Conservation (phyloP, 1,140 invertebrate species). For the Daktulosphaira vitifoliae region DNA sequence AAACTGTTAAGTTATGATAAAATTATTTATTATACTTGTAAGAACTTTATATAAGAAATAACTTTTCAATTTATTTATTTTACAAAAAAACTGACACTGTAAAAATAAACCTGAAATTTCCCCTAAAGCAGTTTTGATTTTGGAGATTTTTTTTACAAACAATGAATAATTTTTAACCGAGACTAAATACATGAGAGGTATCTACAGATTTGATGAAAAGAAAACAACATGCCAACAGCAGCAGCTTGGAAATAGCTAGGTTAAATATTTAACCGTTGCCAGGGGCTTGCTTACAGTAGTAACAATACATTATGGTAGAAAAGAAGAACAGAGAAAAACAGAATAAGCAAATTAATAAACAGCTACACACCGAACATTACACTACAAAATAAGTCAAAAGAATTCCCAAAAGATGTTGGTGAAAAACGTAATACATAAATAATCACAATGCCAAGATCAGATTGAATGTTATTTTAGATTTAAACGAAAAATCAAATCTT, state of each 20-base stretch:
- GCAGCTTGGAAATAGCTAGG: not conserved
- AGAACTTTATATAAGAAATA: no score
- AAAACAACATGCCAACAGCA: slow-evolving; percentile 24
- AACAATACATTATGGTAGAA: slow-evolving; percentile 16
- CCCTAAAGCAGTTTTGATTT: no score
- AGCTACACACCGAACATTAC: slow-evolving; percentile 26
- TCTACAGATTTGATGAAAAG: slow-evolving; percentile 25
- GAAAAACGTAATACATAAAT: slow-evolving; percentile 18
- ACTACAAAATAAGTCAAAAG: slow-evolving; percentile 6
- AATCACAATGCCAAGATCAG: slow-evolving; percentile 9
- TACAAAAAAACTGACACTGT: no score
- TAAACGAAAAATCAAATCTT: not conserved
- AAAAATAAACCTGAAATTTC: no score
- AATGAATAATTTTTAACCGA: slow-evolving; percentile 31
- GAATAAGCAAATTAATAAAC: slow-evolving; percentile 24
- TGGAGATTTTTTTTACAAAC: slow-evolving; percentile 15
- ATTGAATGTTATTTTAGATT: slow-evolving; percentile 32
- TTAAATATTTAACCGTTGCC: slow-evolving; percentile 32
- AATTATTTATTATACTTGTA: no score
- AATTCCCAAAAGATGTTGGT: slow-evolving; percentile 27
- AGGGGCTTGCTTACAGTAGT: slow-evolving; percentile 5
- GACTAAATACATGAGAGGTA: not conserved
- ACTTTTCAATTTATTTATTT: no score
- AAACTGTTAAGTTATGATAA: no score
- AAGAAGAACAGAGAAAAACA: not conserved